Evolutionary conservation across 2,797 vertebrate species (phyloP).

Genomic region (Neosilurus mollespiculum): DNA sequence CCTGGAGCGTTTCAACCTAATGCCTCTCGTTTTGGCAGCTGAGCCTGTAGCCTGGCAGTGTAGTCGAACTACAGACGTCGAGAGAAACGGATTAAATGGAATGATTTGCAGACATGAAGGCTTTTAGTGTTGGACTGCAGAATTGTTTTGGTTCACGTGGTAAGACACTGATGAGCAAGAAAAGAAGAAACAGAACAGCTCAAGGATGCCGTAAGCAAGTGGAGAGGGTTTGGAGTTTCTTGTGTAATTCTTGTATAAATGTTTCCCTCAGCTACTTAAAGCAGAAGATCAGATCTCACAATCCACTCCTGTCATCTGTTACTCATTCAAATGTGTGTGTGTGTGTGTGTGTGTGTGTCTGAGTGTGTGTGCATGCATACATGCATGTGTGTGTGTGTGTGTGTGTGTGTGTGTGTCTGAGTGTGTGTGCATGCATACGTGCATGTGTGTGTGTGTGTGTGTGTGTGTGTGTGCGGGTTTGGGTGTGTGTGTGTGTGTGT

Average conservation of each 20-base stretch:
- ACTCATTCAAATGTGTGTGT: conserved; percentile 47
- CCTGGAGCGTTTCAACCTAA: conserved; percentile 13
- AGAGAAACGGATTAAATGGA: conserved; percentile 48
- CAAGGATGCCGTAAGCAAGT: conserved; percentile 17
- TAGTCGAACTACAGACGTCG: conserved; percentile 45
- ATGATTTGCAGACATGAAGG: conserved; percentile 43
- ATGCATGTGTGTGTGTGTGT: not conserved
- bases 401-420: not conserved
- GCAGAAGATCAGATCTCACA: conserved; percentile 56
- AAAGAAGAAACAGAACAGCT: conserved; percentile 24
- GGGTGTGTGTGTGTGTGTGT: not conserved
- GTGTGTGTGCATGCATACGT: not conserved
- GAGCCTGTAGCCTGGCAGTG: conserved; percentile 41
- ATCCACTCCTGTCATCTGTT: conserved; percentile 57
- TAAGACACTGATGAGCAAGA: conserved; percentile 16
- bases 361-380: not conserved
- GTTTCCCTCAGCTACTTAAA: conserved; percentile 60
- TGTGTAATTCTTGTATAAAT: conserved; percentile 51
- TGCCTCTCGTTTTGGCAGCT: conserved; percentile 27
- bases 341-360: conserved; percentile 16
- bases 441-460: not conserved
- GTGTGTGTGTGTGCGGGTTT: not conserved
- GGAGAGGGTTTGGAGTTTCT: conserved; percentile 46
- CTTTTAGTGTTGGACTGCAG: conserved; percentile 15
- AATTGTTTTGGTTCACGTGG: conserved; percentile 28